Conservation (phyloP, 2,797 vertebrate genomes). For the Halcyon chelicuti region DNA sequence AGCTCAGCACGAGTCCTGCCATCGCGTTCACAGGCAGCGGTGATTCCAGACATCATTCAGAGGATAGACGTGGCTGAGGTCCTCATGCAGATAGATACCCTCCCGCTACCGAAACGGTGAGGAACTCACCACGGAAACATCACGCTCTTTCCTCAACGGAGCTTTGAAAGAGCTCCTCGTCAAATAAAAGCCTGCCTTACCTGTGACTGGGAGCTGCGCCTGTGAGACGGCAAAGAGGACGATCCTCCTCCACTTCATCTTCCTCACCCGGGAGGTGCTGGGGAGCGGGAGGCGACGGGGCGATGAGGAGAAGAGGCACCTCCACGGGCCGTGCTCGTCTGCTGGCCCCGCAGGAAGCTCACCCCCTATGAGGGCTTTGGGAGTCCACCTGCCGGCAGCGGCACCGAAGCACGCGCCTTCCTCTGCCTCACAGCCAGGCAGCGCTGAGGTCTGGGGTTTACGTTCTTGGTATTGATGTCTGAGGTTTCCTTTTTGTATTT, state of each 20-base stretch:
- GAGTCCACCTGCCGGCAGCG: constrained; percentile 56
- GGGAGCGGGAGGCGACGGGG: not conserved
- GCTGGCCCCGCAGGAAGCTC: constrained; percentile 74
- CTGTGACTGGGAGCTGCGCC: constrained; percentile 40
- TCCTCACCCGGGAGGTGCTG: not conserved
- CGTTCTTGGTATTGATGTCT: not conserved
- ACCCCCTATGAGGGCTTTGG: not conserved
- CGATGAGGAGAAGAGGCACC: not conserved
- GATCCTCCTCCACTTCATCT: constrained; percentile 57
- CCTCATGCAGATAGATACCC: not conserved
- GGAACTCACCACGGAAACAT: not conserved
- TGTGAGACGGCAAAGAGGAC: not conserved
- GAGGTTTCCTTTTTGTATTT: constrained; percentile 24
- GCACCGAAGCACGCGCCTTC: not conserved
- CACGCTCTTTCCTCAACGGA: not conserved
- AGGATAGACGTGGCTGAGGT: rapidly evolving
- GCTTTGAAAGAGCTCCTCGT: not conserved
- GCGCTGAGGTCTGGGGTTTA: constrained; percentile 53
- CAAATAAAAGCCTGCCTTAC: constrained; percentile 28
- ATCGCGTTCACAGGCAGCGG: rapidly evolving
- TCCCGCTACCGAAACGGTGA: not conserved
- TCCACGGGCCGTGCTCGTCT: not conserved
- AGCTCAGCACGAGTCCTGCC: rapidly evolving
- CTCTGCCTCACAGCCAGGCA: constrained; percentile 52
- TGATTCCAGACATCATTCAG: not conserved